Evolutionary conservation across 2,888 invertebrate genomes (phyloP).

Genomic region (Aphidius colemani): DNA sequence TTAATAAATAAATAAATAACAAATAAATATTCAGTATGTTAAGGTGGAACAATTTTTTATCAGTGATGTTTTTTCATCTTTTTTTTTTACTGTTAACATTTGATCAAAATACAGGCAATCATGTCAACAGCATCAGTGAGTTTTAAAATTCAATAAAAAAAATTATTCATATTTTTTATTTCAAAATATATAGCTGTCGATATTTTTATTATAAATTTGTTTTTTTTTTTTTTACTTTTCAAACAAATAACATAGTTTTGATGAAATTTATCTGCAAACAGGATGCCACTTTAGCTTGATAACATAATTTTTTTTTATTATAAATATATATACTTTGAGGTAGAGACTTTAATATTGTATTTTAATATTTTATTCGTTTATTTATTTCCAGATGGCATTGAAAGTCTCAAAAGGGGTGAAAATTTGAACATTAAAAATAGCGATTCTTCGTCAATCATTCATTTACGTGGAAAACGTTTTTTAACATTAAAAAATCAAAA

Average conservation of each 20-base stretch:
- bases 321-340: background rate
- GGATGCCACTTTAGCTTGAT: background rate
- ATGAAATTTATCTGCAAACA: background rate
- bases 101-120: background rate
- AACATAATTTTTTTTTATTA: background rate
- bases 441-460: constrained; percentile 13
- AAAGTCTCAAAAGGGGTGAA: constrained; percentile 31
- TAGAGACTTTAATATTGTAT: background rate
- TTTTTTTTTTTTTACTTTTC: background rate
- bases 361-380: background rate
- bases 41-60: background rate
- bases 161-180: background rate
- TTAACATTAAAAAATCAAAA: constrained; percentile 20
- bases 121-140: constrained; percentile 2
- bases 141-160: background rate
- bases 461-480: constrained; percentile 27
- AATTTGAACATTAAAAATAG: constrained; percentile 19
- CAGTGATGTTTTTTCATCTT: background rate
- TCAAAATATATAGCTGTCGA: background rate
- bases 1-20: background rate
- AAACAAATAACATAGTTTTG: background rate
- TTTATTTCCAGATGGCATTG: constrained; percentile 5
- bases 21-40: background rate
- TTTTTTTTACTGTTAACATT: background rate
- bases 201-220: background rate